Conservation (phyloP, 2,797 vertebrate species). For the Semaprochilodus insignis region DNA sequence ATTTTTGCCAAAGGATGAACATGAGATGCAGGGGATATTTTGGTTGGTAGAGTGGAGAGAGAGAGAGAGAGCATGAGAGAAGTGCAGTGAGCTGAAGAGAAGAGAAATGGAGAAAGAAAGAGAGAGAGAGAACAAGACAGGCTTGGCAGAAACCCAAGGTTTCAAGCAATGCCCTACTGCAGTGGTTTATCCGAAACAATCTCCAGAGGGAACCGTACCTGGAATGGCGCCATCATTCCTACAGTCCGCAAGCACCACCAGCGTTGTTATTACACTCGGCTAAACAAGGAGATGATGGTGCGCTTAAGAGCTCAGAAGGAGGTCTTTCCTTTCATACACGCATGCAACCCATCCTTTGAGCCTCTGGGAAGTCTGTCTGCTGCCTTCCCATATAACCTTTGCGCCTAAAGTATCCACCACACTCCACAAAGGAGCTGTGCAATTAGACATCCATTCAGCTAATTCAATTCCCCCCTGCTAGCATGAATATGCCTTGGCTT, state of each 20-base stretch:
- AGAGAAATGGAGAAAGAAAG: neutral
- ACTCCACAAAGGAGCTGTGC: constrained; percentile 3
- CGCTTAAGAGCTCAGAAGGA: neutral
- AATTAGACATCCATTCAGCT: constrained; percentile 35
- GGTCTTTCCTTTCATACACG: neutral
- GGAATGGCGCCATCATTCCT: constrained; percentile 14
- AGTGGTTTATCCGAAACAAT: constrained; percentile 43
- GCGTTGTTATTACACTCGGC: constrained; percentile 10
- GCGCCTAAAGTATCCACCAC: constrained; percentile 1
- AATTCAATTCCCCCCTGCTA: constrained; percentile 31
- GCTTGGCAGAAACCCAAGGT: constrained; percentile 31
- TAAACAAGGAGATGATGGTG: neutral
- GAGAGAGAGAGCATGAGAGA: constrained; percentile 5
- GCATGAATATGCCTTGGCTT: constrained; percentile 5
- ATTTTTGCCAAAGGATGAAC: constrained; percentile 30
- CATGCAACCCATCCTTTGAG: neutral
- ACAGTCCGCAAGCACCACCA: constrained; percentile 14
- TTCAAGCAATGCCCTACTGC: constrained; percentile 37
- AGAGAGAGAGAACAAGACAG: constrained; percentile 5
- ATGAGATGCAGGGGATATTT: constrained; percentile 5
- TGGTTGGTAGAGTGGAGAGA: neutral
- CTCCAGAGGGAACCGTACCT: constrained; percentile 22
- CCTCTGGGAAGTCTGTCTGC: neutral
- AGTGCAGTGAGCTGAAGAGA: neutral
- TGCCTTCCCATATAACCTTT: neutral